A percentile compares a stretch with the other conserved stretches of the same genome.
Conservation (phyloP, 2,797 vertebrate genomes). For the Melanotaenia maccullochi region DNA sequence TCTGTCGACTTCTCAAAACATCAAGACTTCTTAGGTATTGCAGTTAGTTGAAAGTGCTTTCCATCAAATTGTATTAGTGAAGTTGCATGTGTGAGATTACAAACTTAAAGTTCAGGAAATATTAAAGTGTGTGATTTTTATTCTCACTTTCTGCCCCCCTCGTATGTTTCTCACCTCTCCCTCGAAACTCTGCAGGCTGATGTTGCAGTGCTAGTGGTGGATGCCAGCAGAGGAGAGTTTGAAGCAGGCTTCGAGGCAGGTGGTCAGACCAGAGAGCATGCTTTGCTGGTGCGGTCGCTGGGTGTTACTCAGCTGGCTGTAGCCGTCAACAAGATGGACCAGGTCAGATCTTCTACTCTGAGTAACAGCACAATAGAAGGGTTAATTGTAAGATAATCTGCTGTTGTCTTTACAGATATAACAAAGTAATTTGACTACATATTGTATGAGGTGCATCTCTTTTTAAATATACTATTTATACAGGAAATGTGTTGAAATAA, state of each 20-base stretch:
- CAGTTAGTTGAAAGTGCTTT: not conserved
- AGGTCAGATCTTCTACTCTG: slow-evolving; percentile 79
- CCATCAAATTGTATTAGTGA: not conserved
- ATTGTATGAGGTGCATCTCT: not conserved
- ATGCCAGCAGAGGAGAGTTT: slow-evolving; percentile 96
- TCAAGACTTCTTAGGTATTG: not conserved
- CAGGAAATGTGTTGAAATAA: not conserved
- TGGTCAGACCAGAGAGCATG: slow-evolving; percentile 96
- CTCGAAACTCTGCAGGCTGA: slow-evolving; percentile 85
- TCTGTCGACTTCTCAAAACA: not conserved
- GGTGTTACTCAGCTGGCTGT: slow-evolving; percentile 97
- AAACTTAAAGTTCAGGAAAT: not conserved
- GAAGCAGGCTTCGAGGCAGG: slow-evolving; percentile 98
- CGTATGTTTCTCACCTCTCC: not conserved
- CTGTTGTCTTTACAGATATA: not conserved
- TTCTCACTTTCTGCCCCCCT: not conserved
- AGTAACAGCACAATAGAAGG: not conserved
- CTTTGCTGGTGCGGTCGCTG: slow-evolving; percentile 94
- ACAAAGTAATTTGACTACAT: not conserved
- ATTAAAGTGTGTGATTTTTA: slow-evolving; percentile 11
- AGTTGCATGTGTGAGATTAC: not conserved
- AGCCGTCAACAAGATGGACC: slow-evolving; percentile 99
- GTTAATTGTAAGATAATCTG: not conserved
- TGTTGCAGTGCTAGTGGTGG: slow-evolving; percentile 94
- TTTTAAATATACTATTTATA: not conserved